Base-by-base conservation (phyloP, 2,888 invertebrate species). In the Synergus umbraculus region DNA sequence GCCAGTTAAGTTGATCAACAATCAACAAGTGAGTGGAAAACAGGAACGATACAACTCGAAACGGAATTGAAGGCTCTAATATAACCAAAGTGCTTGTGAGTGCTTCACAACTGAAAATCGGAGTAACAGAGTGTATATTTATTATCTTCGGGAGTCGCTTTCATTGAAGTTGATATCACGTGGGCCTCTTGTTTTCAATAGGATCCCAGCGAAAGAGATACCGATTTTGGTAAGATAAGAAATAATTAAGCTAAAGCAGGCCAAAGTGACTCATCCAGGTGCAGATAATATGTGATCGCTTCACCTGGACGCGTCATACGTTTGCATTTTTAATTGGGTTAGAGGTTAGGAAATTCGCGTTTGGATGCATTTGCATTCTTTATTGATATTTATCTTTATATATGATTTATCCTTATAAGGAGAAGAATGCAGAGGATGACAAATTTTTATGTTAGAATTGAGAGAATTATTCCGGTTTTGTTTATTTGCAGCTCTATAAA, bases 81-180 rank as follows among this genome's bases (percentile, higher is more conserved):
- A 73, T 73, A 73, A 73, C 37, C 49, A 29, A 37, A 37, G 49
- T 73, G 69, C 69, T 54, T 73, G 29, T 49, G 67, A 49, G 49
- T 37, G 69, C 29, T 9, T 13, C 15, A 4, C 49, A 73, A 73
- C 69, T 54, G 69, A 73, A 73, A 73, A 49, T 13, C 29, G 7
- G 29, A 29, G 29, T 1, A 15, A 69, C 22, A 22, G 22, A 22
- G 22, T 22, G 69, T 69, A 29, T 69, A 46, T 73, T 73, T 54
- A 69, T 49, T 54, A 73, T 49, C 69, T 69, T 22, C 22, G 2
- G 3, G 60, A 60, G 18, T 18, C 7, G 46, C 22, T 73, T 37
- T 7, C 8, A 54, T 73, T 73, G 37, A 10, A 37, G 37, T 49
- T 37, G 49, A 73, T 73, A 54, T 73, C 69, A 73, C 69, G 69